Percentiles rank a stretch among this genome's conserved stretches.
phyloP scores from a whole-genome alignment of 1,140 invertebrate genomes.

The Aphidius gifuensis region DNA sequence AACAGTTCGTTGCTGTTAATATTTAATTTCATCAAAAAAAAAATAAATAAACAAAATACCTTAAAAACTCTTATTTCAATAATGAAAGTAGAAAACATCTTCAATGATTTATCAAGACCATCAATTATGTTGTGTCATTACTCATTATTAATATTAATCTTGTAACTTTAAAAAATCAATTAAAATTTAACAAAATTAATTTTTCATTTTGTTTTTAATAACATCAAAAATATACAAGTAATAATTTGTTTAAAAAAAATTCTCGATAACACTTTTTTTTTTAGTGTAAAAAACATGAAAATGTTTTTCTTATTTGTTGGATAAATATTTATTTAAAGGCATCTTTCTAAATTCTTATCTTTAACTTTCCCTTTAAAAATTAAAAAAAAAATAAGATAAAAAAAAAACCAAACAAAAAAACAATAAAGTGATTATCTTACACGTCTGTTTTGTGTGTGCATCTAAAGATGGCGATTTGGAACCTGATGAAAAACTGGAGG shows the following conservation, averaged over 20 bases:
- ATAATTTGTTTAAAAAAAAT: neutral
- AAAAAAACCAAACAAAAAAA: conserved; percentile 16
- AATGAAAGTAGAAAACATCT: too few species aligned
- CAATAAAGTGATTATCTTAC: conserved; percentile 26
- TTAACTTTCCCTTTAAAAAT: neutral
- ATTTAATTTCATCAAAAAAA: neutral
- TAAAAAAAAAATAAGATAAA: conserved; percentile 3
- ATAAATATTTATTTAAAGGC: neutral
- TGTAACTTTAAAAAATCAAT: neutral
- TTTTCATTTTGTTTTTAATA: too few species aligned
- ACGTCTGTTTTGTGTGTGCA: conserved; percentile 43
- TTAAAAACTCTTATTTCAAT: too few species aligned
- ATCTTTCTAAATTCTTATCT: conserved; percentile 2
- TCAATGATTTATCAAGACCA: too few species aligned
- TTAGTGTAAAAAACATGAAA: too few species aligned
- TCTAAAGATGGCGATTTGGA: conserved; percentile 45
- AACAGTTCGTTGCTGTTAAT: neutral
- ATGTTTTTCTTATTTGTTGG: neutral
- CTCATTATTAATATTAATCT: neutral
- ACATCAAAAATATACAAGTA: too few species aligned
- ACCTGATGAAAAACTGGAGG: conserved; percentile 47
- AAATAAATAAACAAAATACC: too few species aligned
- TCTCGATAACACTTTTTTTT: neutral
- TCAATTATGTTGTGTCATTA: too few species aligned
- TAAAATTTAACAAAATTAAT: neutral